Base-by-base conservation (phyloP, 2,888 invertebrate genomes). In the Cryptus viduatorius region DNA sequence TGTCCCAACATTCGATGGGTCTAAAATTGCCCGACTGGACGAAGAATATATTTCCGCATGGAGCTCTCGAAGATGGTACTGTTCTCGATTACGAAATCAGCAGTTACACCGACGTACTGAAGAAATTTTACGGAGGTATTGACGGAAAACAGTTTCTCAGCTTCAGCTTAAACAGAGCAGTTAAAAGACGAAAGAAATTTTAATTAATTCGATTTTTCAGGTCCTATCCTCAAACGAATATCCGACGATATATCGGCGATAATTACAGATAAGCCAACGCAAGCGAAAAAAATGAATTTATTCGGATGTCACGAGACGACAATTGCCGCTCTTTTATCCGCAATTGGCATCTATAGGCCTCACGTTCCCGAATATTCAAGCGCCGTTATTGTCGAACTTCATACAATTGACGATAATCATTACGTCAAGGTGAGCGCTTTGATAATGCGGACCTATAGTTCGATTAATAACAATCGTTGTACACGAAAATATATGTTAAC, bases 11-110 rank as follows among this genome's bases (percentile, higher is more conserved):
- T 44, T 94, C 94, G 72, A 95, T 95, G 86, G 94, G 95, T 92
- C 94, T 95, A 82, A 91, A 94, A 1, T 94, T 95, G 89, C 95
- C 95, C 8, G 94, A 94, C 89, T 95, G 95, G 95, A 94, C 95
- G 1, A 94, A 94, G 85, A 94, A 94, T 61, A 94, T 95, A 1
- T 92, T 92, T 76, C 92, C 93, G 0, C 93, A 95, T 79, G 94
- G 95, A 91, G 94, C 94, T 93, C 92, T 95, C n/a, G 93, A 93
- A 91, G 94, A 95, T 53, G 92, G 94, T 5, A 95, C 95, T 0
- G 91, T 94, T 79, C 86, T 95, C 83, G 95, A 95, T 85, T 95
- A 95, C 85, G 94, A 95, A 7, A 94, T 95, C 92, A 94, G 95
- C 94, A 95, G 94, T 88, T 94, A 94, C 83, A 95, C 94, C 86